Base-by-base conservation (phyloP, 2,888 invertebrate species). In the Lasiommata megera region DNA sequence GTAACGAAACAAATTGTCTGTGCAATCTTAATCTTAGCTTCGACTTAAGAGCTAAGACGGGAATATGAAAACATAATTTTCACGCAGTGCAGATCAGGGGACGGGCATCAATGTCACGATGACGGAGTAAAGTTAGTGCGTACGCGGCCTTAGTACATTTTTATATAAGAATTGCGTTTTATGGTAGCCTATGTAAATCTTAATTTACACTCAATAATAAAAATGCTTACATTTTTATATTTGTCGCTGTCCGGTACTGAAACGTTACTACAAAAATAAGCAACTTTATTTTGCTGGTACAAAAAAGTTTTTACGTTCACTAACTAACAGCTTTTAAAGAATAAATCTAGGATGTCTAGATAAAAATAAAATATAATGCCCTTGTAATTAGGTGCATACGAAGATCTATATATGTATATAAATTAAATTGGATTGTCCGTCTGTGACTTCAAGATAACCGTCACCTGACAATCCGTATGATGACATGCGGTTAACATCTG, bases 161-260 rank as follows among this genome's bases (percentile, higher is more conserved):
- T 47, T 47, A n/a, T 14, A 18, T 17, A 47, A 47, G 34, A 18
- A 34, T 16, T 47, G 47, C 34, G 31, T 47, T 47, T 47, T 47
- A 47, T 47, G 34, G 44, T 28, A 29, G 47, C 47, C n/a, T 47
- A 47, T n/a, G 47, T 48, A 48, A 48, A 48, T 37, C 23, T 36
- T 37, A 8, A 48, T 48, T 48, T 48, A 48, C 48, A 37, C 48
- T 46, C 31, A 46, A 48, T 36, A 47, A 36, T 37, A 48, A 37
- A 37, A 36, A 36, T 48, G 48, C 48, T 37, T 48, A 23, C 48
- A 37, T 48, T 48, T 46, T 31, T 46, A 31, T 46, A 46, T 31
- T 31, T 8, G 14, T 46, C 23, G 12, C 43, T 23, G 18, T 23
- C 41, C 23, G 12, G 29, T 23, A 44, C 31, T 16, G 46, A 16